Base-by-base conservation (phyloP, 2,797 vertebrate genomes). In the Choloepus didactylus region DNA sequence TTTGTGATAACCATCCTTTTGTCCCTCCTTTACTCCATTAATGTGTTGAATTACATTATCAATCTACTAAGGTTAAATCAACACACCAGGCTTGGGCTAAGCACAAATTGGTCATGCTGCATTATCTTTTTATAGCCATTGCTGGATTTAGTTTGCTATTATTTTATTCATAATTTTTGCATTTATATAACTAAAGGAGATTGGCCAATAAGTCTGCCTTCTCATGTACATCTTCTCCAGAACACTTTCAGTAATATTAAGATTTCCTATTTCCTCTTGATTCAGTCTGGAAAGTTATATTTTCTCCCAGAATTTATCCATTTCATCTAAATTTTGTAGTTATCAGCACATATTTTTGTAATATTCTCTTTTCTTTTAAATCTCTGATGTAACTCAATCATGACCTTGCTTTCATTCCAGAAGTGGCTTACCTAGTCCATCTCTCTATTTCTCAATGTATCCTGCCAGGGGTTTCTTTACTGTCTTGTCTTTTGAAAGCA, bases 1-100 rank as follows among this genome's bases (percentile, higher is more conserved):
- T 73, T 84, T 83, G 46, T 94, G 46, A 79, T 72, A 83, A 84
- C 84, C 19, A 15, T 56, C 16, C 15, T 94, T 72, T 79, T 31
- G 66, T 60, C 41, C 14, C 12, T 72, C 70, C 38, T 94, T 88
- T 91, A 72, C 25, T 35, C 29, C 66, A 56, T 29, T 56, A 62
- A 91, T 49, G 31, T 77, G 4, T 29, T 66, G 25, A 83, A 87
- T 66, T 83, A 64, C 18, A 51, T 84, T 75, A 69, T 35, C 12
- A 9, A 44, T 64, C 27, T 73, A 3, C 23, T 80, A 82, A 83
- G 67, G 60, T 79, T 89, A 89, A 85, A 54, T 18, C 73, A 67
- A 73, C 11, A 15, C n/a, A 27, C 14, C 21, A 69, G 49, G 21
- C 35, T 72, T 88, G 19, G 11, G 5, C 29, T 79, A 94, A 88